A percentile compares a stretch with the other conserved stretches of the same genome.
Evolutionary conservation across 2,888 invertebrate species (phyloP).

Genomic region (Microctonus aethiopoides): DNA sequence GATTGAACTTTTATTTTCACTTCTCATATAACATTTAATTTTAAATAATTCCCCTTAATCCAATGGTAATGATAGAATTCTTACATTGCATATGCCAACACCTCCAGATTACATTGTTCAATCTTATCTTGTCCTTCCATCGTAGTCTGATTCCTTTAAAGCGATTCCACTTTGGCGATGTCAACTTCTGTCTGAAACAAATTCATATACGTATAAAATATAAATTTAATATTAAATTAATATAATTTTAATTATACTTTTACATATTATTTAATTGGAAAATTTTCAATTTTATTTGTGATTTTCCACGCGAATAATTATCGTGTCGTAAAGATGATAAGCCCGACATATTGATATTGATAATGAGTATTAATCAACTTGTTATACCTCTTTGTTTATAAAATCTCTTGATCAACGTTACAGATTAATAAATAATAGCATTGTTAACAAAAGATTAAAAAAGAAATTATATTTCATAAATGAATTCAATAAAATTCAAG

Average conservation of each 20-base stretch:
- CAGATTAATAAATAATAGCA: background rate
- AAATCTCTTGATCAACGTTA: background rate
- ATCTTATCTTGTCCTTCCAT: slow-evolving; percentile 98
- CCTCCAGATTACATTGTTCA: slow-evolving; percentile 99
- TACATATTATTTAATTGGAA: background rate
- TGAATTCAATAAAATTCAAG: no score
- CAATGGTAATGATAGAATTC: slow-evolving; percentile 55
- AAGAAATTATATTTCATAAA: background rate
- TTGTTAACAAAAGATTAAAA: background rate
- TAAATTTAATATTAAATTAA: background rate
- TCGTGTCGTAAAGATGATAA: background rate
- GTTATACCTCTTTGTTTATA: background rate
- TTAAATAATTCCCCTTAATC: slow-evolving; percentile 17
- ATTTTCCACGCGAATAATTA: background rate
- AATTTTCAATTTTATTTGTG: background rate
- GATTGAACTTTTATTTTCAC: slow-evolving; percentile 2
- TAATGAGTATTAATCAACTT: background rate
- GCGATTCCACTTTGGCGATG: slow-evolving; percentile 99
- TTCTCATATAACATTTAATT: background rate
- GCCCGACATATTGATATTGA: background rate
- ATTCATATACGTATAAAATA: slow-evolving; percentile 42
- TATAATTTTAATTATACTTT: background rate
- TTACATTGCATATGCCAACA: slow-evolving; percentile 99
- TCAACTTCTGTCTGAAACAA: slow-evolving; percentile 93
- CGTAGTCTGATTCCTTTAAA: slow-evolving; percentile 97